Evolutionary conservation across 2,888 invertebrate species (phyloP), one percentile per base, ranked within the genome.

Genomic region (Nematopogon swammerdamellus): DNA sequence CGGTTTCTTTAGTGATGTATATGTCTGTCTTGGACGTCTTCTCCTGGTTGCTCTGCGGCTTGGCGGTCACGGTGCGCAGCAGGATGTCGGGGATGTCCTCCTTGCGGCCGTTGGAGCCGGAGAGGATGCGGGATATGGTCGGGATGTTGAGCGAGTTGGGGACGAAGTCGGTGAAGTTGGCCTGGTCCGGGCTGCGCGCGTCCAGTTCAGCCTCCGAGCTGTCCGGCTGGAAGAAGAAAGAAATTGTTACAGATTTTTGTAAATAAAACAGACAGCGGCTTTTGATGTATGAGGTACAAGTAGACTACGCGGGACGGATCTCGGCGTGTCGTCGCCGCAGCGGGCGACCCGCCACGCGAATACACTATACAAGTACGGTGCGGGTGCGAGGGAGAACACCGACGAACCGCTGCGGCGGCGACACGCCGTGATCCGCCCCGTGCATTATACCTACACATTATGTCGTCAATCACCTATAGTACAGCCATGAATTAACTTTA

Each of bases 101-200:
- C 58, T 90, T 91, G 25, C 91, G 80, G 0, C 93, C 93, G 63
- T 91, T 92, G 48, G 92, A 91, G 1, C 93, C 93, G 47, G 91
- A 91, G 19, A 94, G 73, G 60, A 94, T 93, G 50, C 94, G 81
- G 2, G 91, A 89, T 56, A 94, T 92, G 55, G 91, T 89, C 2
- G 92, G 91, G 59, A 91, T 87, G 65, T 89, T 88, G 50, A 90
- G 82, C 8, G 80, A 74, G 56, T 85, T 86, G 4, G 86, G 86
- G 52, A 86, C 85, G 65, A 86, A 85, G 62, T 86, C 86, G 51
- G 81, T 83, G 60, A 80, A 81, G 65, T 81, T 72, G 4, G 80
- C 74, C 60, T 79, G 80, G 53, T 79, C 80, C 19, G 70, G 65
- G 14, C 55, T 50, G 49, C 74, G 75, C 46, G 70, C 55, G 55